A percentile compares a stretch with the other conserved stretches of the same genome.
Evolutionary conservation across 2,797 vertebrate genomes (phyloP).

Genomic region (Eulemur albifrons): DNA sequence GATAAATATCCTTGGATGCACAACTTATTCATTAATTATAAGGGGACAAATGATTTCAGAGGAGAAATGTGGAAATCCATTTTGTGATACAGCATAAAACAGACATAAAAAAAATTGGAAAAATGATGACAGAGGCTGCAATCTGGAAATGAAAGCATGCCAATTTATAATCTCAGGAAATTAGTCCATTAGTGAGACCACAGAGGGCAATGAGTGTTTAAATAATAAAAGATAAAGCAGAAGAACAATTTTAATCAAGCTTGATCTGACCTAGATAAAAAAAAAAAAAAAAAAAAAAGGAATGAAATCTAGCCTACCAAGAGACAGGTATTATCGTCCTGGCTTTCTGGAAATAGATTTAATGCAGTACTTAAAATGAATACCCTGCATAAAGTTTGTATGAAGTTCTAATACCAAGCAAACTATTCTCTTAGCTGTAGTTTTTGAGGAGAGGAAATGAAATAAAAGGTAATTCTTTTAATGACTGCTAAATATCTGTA

Average conservation of each 20-base stretch:
- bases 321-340: background rate
- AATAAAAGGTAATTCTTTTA: slow-evolving; percentile 49
- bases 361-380: slow-evolving; percentile 20
- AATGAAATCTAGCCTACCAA: slow-evolving; percentile 40
- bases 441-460: background rate
- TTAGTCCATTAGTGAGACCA: slow-evolving; percentile 76
- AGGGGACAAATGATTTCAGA: slow-evolving; percentile 46
- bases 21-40: slow-evolving; percentile 47
- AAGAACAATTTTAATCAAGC: slow-evolving; percentile 51
- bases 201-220: slow-evolving; percentile 53
- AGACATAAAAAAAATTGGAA: slow-evolving; percentile 59
- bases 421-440: background rate
- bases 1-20: slow-evolving; percentile 62
- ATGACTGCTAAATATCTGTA: slow-evolving; percentile 16
- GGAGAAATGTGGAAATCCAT: slow-evolving; percentile 50
- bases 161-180: slow-evolving; percentile 63
- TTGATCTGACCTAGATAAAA: slow-evolving; percentile 43
- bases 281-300: background rate
- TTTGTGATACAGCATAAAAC: slow-evolving; percentile 77
- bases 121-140: slow-evolving; percentile 68
- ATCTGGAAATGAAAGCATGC: slow-evolving; percentile 72
- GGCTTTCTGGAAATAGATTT: slow-evolving; percentile 51
- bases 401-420: slow-evolving; percentile 31
- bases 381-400: slow-evolving; percentile 23
- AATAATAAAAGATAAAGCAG: slow-evolving; percentile 63